Base-by-base conservation (phyloP, 2,797 vertebrate species). In the Spondyliosoma cantharus region DNA sequence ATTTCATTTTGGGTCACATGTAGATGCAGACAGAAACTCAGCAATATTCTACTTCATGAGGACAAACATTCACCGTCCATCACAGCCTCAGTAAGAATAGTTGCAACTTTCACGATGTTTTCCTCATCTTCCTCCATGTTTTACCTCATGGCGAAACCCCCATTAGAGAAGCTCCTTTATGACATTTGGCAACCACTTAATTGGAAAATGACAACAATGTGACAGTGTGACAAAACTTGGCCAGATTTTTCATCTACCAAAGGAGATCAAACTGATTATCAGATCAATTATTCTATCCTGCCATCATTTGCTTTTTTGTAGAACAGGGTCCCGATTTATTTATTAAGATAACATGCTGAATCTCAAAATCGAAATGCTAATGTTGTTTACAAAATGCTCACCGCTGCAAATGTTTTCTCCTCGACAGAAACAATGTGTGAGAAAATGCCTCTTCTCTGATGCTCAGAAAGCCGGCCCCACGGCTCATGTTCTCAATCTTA, bases 401-500 rank as follows among this genome's bases (percentile, higher is more conserved):
- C 3, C 11, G 49, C 32, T 29, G 24, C 24, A 45, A 4, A 58
- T 62, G 29, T 45, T 42, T 37, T 32, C 20, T 67, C 27, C 16
- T 46, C 37, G 3, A 53, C 71, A 80, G 22, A 64, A 80, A 67
- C 29, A 50, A 3, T 69, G 62, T 58, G 7, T 56, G 56, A 32
- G 45, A 42, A 58, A 42, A 57, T n/a, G 1, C 13, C n/a, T 22
- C n/a, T 22, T 48, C 7, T 60, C 22, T 60, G n/a, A 50, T 25
- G 19, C 68, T 68, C 42, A 49, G 9, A 66, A 64, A 12, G 19
- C 20, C 42, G 42, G 5, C 17, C 24, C 37, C 17, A 49, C 42
- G 14, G 37, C 14, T 78, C 43, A n/a, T 48, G 22, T 46, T 19
- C 56, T 64, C 11, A 15, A 11, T 54, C 37, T 54, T 48, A 50